Evolutionary conservation across 2,113 vertebrate species (phyloP).

Genomic region (Vulpes lagopus): DNA sequence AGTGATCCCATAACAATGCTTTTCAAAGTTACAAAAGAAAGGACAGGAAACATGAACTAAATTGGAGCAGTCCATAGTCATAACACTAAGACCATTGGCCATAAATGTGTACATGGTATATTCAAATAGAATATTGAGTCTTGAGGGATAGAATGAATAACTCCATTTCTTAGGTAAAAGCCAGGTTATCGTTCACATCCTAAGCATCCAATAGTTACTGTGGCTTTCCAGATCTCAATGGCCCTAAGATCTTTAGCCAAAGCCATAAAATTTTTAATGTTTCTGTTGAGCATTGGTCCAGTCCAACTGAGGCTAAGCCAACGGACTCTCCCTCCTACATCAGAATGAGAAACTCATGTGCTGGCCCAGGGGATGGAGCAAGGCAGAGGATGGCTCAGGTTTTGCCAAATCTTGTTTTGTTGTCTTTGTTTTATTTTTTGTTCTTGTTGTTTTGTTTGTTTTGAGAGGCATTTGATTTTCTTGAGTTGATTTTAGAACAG

Average conservation of each 20-base stretch:
- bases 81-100: not conserved
- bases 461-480: not conserved
- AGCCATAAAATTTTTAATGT: slow-evolving; percentile 8
- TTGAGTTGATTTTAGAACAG: not conserved
- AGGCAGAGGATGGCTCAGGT: not conserved
- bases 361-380: not conserved
- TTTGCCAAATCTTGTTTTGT: not conserved
- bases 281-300: not conserved
- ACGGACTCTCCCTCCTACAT: not conserved
- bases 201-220: not conserved
- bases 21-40: slow-evolving; percentile 10
- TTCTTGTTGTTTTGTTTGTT: not conserved
- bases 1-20: not conserved
- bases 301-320: not conserved
- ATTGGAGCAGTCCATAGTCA: not conserved
- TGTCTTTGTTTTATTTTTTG: not conserved
- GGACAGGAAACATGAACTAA: not conserved
- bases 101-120: not conserved
- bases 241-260: not conserved
- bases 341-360: not conserved
- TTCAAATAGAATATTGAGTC: not conserved
- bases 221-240: not conserved
- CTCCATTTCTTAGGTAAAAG: not conserved
- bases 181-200: not conserved
- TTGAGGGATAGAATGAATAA: not conserved